A percentile compares a stretch with the other conserved stretches of the same genome.
phyloP scores from a whole-genome alignment of 2,888 invertebrate genomes.

The Drosophila recens region DNA sequence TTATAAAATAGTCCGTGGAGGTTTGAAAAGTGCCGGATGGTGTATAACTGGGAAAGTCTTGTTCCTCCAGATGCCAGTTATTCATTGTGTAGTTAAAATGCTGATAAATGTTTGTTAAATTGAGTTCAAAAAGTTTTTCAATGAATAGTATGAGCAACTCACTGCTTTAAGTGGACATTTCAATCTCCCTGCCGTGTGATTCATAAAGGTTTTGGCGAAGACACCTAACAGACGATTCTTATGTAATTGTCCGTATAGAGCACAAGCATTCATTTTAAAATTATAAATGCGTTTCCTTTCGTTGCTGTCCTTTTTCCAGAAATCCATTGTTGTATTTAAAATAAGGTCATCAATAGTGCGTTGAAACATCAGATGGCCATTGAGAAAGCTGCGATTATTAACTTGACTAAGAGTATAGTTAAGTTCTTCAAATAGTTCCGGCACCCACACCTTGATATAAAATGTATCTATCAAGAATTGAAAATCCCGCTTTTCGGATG shows the following conservation, averaged over 20 bases:
- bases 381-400: constrained; percentile 33
- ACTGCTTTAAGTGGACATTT: constrained; percentile 14
- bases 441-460: constrained; percentile 2
- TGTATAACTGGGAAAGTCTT: constrained; percentile 10
- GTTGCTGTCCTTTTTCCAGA: neutral
- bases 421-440: constrained; percentile 15
- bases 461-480: constrained; percentile 20
- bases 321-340: constrained; percentile 9
- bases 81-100: constrained; percentile 12
- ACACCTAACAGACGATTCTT: constrained; percentile 6
- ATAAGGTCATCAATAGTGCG: constrained; percentile 1
- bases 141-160: neutral
- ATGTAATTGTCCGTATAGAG: neutral
- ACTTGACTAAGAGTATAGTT: constrained; percentile 7
- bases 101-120: neutral
- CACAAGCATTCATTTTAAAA: constrained; percentile 16
- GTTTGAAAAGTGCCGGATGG: constrained; percentile 1
- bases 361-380: constrained; percentile 21
- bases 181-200: neutral
- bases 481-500: constrained; percentile 20
- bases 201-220: constrained; percentile 8
- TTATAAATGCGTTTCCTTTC: constrained; percentile 7
- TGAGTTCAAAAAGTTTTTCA: neutral
- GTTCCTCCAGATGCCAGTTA: constrained; percentile 15
- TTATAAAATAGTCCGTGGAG: constrained; percentile 4